Evolutionary conservation across 2,888 invertebrate genomes (phyloP), one percentile per base, ranked within the genome.

Genomic region (Megalurothrips usitatus): DNA sequence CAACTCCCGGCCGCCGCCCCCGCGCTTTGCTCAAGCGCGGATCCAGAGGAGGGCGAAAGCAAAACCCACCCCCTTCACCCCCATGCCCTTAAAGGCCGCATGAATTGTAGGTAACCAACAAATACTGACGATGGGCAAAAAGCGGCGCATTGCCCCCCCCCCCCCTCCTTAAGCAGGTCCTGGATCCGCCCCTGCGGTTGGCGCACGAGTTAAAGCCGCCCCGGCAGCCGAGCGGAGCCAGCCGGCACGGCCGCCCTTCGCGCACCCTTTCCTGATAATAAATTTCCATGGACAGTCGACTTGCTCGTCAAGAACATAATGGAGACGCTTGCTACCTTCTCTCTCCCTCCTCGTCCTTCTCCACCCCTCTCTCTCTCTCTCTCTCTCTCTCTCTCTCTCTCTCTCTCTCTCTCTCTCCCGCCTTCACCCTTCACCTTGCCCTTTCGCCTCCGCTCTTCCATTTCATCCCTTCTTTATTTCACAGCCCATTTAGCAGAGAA

Each of bases 401-500:
- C 68, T 12, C 68, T 26, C 23, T 10, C 9, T 12, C 68, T 26
- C 68, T 14, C 68, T 8, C 68, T 75, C 68, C 12, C 49, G 9
- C 23, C 26, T 6, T 68, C 68, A n/a, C 63, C 9, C 63, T 19
- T 63, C 63, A 19, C 68, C 68, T 26, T 26, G 68, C 68, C 26
- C 26, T 43, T 43, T 43, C 26, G 68, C 26, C 68, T 75, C 68
- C 26, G 14, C 58, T 17, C 58, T 58, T 58, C 14, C n/a, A n/a
- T 26, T 75, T 58, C 58, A 75, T 75, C 68, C 68, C 11, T 75
- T 75, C 68, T 75, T 75, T 75, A 75, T 75, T 75, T 75, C 68
- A 75, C 68, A 75, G 68, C 68, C 68, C 68, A 75, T 75, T 75
- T 75, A 75, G 68, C 26, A 9, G 68, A 2, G 9, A 12, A 26